A percentile compares a stretch with the other conserved stretches of the same genome.
phyloP scores from a whole-genome alignment of 2,113 vertebrate species.

The Acanthisitta chloris region DNA sequence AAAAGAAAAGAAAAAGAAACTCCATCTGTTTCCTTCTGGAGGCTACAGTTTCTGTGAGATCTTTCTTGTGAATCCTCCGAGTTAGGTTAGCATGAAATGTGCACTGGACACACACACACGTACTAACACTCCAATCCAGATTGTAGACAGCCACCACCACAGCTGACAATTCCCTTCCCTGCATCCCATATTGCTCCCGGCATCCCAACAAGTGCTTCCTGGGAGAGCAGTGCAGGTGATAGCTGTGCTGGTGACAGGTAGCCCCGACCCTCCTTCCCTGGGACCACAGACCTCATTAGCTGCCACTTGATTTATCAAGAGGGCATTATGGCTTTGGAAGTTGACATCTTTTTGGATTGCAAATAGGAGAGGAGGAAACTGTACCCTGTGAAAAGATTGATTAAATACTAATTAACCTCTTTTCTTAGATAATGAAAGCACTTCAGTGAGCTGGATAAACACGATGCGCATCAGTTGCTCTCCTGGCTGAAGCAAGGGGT shows the following conservation, averaged over 20 bases:
- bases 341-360: conserved; percentile 63
- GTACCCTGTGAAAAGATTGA: conserved; percentile 69
- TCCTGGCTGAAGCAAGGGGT: conserved; percentile 40
- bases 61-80: neutral
- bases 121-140: neutral
- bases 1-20: no score
- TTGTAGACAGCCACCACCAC: neutral
- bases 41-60: conserved; percentile 30
- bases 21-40: conserved; percentile 18
- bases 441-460: conserved; percentile 62
- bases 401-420: conserved; percentile 69
- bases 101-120: neutral
- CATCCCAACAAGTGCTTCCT: conserved; percentile 40
- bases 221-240: conserved; percentile 52
- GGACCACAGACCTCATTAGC: conserved; percentile 57
- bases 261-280: conserved; percentile 33
- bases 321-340: conserved; percentile 47
- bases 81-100: neutral
- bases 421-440: conserved; percentile 67
- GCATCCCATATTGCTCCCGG: conserved; percentile 19
- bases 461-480: conserved; percentile 60
- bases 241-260: conserved; percentile 69
- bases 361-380: conserved; percentile 65
- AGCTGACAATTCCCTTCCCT: conserved; percentile 23
- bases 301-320: conserved; percentile 74